A percentile compares a stretch with the other conserved stretches of the same genome.
Evolutionary conservation across 1,140 invertebrate species (phyloP).

Genomic region (Caerostris darwini): DNA sequence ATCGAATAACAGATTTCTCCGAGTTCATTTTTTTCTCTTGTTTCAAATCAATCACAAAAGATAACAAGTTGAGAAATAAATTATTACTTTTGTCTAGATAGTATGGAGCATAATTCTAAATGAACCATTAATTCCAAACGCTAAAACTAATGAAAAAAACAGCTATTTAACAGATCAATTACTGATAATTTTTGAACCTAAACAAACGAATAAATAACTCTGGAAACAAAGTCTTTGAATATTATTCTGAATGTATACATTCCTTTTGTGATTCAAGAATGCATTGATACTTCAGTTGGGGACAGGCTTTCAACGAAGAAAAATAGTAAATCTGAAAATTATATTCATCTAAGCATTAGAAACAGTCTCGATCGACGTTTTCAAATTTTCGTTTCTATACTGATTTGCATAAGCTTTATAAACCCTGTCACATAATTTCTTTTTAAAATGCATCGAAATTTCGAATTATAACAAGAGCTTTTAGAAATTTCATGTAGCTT

Average conservation of each 20-base stretch:
- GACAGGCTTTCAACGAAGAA: background rate
- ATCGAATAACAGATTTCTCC: background rate
- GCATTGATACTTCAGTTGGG: background rate
- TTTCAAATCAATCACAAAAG: background rate
- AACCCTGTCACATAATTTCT: too few relatives aligned
- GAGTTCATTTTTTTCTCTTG: background rate
- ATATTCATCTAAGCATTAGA: too few relatives aligned
- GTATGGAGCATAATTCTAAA: background rate
- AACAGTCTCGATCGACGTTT: too few relatives aligned
- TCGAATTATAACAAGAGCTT: too few relatives aligned
- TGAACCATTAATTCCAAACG: conserved; percentile 17
- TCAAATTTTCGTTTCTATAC: too few relatives aligned
- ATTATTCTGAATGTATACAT: background rate
- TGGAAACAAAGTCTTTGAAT: background rate
- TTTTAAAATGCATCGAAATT: too few relatives aligned
- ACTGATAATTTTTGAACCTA: background rate
- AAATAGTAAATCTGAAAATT: background rate
- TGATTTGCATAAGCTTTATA: too few relatives aligned
- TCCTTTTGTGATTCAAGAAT: background rate
- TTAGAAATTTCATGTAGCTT: too few relatives aligned
- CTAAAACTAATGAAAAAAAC: background rate
- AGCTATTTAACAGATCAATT: background rate
- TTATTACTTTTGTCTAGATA: background rate
- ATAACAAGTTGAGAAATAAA: background rate
- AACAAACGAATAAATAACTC: background rate